A percentile compares a stretch with the other conserved stretches of the same genome.
phyloP scores from a whole-genome alignment of 1,140 invertebrate genomes.

The Drosophila azteca region DNA sequence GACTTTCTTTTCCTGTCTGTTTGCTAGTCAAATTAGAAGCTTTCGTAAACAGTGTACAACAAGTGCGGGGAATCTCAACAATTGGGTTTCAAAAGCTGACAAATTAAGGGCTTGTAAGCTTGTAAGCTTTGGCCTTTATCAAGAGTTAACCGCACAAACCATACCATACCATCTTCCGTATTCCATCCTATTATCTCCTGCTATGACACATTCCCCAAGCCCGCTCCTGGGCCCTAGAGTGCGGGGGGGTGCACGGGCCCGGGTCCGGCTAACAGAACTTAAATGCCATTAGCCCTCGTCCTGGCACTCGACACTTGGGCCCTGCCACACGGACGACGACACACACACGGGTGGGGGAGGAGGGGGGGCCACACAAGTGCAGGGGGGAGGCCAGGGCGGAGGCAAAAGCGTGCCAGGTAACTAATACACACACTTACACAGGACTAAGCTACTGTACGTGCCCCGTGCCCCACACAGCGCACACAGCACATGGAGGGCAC shows the following conservation, averaged over 20 bases:
- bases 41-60: no score
- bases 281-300: conserved; percentile 78
- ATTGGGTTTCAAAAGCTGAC: no score
- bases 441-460: conserved; percentile 71
- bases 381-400: background rate
- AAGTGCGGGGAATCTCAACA: no score
- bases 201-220: conserved; percentile 13
- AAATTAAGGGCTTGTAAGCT: no score
- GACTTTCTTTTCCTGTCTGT: background rate
- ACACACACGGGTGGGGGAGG: no score
- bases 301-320: conserved; percentile 49
- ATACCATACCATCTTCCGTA: conserved; percentile 5
- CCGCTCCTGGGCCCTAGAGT: conserved; percentile 26
- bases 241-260: conserved; percentile 2
- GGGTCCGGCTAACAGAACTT: conserved; percentile 57
- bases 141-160: no score
- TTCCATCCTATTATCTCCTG: conserved; percentile 26
- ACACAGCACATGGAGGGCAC: conserved; percentile 4
- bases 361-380: conserved; percentile 6
- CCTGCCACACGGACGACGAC: conserved; percentile 29
- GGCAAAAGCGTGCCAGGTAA: conserved; percentile 77
- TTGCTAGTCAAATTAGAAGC: background rate
- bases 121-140: background rate
- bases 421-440: conserved; percentile 51
- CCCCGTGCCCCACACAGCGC: conserved; percentile 9